These are phyloP conservation scores for Anolis apletophallus DNA, from an alignment of 2,797 vertebrate species.

Conservation along the genomic window DNA sequence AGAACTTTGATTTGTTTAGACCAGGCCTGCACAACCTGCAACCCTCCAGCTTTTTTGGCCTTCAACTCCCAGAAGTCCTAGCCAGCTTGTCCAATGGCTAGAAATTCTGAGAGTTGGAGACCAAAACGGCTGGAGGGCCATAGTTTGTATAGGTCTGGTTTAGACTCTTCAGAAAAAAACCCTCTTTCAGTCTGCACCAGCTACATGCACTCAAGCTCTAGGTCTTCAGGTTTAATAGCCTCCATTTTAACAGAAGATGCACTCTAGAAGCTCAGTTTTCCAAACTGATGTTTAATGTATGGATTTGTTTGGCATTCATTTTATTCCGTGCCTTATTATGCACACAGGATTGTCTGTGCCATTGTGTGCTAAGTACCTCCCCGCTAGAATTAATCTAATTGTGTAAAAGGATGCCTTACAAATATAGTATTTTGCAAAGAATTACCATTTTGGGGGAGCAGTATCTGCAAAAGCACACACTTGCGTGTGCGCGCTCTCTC, in stretches of 20 bases:
- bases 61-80: no score
- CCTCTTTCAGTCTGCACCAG: no score
- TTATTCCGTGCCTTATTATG: background rate
- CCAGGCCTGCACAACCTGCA: background rate
- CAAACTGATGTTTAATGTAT: background rate
- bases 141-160: no score
- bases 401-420: background rate
- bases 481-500: no score
- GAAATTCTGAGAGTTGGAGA: no score
- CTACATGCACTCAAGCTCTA: background rate
- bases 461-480: no score
- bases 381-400: background rate
- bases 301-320: background rate
- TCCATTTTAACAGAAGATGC: background rate
- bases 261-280: background rate
- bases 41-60: no score
- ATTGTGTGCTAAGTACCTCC: background rate
- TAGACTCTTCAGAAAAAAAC: no score
- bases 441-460: background rate
- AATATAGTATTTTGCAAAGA: background rate
- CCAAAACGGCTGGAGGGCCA: no score
- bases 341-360: background rate
- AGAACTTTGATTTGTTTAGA: background rate
- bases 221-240: background rate
- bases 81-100: no score